phyloP scores from a whole-genome alignment of 2,888 invertebrate genomes.

The Troides helena region DNA sequence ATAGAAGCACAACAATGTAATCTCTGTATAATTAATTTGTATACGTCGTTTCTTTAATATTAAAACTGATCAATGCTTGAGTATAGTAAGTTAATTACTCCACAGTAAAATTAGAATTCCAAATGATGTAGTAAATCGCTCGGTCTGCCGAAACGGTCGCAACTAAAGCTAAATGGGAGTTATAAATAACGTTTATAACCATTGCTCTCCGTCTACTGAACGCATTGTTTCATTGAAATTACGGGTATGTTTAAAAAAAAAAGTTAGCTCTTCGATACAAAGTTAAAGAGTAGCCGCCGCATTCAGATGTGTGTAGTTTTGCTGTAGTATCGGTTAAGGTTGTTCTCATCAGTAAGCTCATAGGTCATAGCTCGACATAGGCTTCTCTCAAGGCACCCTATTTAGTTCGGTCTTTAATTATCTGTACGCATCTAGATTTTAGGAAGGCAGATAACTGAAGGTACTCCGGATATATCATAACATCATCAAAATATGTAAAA shows the following conservation, averaged over 20 bases:
- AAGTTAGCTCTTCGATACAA: background rate
- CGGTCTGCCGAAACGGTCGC: slow-evolving; percentile 22
- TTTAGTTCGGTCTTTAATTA: too few species aligned
- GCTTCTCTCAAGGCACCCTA: too few species aligned
- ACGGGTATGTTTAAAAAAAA: slow-evolving; percentile 2
- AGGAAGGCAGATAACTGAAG: too few species aligned
- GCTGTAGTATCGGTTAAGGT: background rate
- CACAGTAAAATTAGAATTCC: slow-evolving; percentile 22
- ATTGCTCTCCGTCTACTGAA: slow-evolving; percentile 23
- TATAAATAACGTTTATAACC: slow-evolving; percentile 27
- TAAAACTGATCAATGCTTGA: slow-evolving; percentile 11
- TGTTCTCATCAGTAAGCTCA: too few species aligned
- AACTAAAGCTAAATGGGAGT: slow-evolving; percentile 21
- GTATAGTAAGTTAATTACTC: slow-evolving; percentile 27
- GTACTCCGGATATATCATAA: too few species aligned
- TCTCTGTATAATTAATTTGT: background rate
- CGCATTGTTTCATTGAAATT: slow-evolving; percentile 21
- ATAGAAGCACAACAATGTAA: background rate
- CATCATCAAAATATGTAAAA: too few species aligned
- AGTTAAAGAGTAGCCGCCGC: background rate
- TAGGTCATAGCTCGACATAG: too few species aligned
- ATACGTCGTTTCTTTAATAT: background rate
- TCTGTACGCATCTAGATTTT: too few species aligned
- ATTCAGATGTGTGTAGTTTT: background rate
- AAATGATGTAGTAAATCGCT: slow-evolving; percentile 22